Evolutionary conservation across 2,888 invertebrate genomes (phyloP).

Genomic region (Mimumesa dahlbomi): DNA sequence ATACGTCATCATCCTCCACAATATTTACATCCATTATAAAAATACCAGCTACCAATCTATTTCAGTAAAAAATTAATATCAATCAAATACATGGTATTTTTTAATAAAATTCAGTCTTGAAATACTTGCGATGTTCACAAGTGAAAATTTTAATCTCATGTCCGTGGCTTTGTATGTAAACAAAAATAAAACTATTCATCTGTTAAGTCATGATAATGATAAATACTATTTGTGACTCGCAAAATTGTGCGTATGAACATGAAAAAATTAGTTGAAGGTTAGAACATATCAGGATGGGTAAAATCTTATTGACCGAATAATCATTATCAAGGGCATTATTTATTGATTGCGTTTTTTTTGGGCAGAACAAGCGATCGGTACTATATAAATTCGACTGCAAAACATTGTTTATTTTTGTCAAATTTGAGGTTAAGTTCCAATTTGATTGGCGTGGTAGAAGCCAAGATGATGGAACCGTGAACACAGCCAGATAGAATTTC

Average conservation of each 20-base stretch:
- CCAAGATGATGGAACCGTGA: constrained; percentile 75
- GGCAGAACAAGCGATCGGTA: background rate
- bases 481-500: constrained; percentile 73
- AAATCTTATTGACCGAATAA: constrained; percentile 1
- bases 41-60: constrained; percentile 40
- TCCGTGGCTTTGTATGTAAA: background rate
- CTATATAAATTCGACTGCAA: background rate
- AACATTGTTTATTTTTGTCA: constrained; percentile 19
- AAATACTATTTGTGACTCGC: background rate
- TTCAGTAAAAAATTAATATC: constrained; percentile 7
- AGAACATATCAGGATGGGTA: background rate
- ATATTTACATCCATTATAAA: constrained; percentile 65
- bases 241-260: background rate
- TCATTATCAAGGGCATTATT: constrained; percentile 11
- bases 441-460: constrained; percentile 79
- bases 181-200: too few species aligned
- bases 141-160: background rate
- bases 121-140: background rate
- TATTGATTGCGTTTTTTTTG: constrained; percentile 6
- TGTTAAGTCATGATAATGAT: background rate
- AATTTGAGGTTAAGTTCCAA: constrained; percentile 69
- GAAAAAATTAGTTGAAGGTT: background rate
- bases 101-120: too few species aligned
- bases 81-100: too few species aligned
- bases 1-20: constrained; percentile 69